These are phyloP conservation scores for Micoletzkya japonica DNA, from an alignment of 2,888 invertebrate genomes.

Conservation along the genomic window DNA sequence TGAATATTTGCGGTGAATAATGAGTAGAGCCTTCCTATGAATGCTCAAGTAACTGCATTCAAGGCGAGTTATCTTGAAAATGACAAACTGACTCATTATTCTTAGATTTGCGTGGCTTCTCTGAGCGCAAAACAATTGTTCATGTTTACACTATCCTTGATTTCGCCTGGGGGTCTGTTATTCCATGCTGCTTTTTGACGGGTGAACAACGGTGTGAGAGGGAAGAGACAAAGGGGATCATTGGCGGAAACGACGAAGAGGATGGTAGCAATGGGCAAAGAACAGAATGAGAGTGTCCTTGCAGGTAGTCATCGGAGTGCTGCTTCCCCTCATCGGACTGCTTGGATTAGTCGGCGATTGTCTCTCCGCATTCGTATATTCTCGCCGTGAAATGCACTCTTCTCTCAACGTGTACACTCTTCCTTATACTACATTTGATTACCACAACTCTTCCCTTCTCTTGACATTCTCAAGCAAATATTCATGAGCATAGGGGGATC, in stretches of 20 bases:
- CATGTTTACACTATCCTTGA: too few species aligned
- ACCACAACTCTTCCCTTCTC: background rate
- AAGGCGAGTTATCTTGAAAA: too few species aligned
- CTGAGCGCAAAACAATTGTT: too few species aligned
- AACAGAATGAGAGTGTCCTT: slow-evolving; percentile 30
- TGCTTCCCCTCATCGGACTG: slow-evolving; percentile 57
- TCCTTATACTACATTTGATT: background rate
- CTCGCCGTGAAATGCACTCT: slow-evolving; percentile 54
- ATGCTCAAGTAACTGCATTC: too few species aligned
- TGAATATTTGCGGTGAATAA: too few species aligned
- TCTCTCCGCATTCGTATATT: slow-evolving; percentile 58
- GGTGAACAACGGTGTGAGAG: background rate
- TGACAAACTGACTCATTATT: too few species aligned
- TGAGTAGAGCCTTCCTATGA: too few species aligned
- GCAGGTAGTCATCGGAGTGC: slow-evolving; percentile 56
- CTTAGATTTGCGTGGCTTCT: too few species aligned
- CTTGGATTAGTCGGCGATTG: slow-evolving; percentile 59
- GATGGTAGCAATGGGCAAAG: background rate
- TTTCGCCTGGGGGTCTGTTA: too few species aligned
- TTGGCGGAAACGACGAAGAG: background rate
- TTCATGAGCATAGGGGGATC: background rate
- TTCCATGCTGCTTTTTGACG: too few species aligned
- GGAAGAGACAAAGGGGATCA: background rate
- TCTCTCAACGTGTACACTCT: slow-evolving; percentile 54
- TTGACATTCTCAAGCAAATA: background rate